Percentiles rank a stretch among this genome's conserved stretches.
phyloP scores from a whole-genome alignment of 2,113 vertebrate species.

The Serranochromis macrocephalus region DNA sequence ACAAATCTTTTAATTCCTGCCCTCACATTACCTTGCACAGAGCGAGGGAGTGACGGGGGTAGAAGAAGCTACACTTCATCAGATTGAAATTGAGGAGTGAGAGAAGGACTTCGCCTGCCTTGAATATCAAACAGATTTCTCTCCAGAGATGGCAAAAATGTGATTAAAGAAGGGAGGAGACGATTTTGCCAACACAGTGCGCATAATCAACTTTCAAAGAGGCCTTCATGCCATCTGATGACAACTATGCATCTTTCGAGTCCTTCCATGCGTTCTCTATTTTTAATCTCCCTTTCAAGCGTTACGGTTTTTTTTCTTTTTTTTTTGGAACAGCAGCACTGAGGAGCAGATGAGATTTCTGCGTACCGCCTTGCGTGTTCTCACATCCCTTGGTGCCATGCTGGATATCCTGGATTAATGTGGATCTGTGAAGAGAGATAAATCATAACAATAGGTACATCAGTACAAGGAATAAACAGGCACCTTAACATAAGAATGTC shows the following conservation, averaged over 20 bases:
- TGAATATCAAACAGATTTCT: constrained; percentile 60
- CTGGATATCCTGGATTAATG: constrained; percentile 84
- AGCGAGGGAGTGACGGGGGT: neutral
- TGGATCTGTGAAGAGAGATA: constrained; percentile 55
- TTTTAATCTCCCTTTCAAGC: constrained; percentile 32
- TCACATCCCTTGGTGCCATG: constrained; percentile 82
- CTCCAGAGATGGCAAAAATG: constrained; percentile 51
- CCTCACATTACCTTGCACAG: neutral
- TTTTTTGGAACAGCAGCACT: neutral
- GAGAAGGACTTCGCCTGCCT: constrained; percentile 40
- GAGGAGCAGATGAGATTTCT: neutral
- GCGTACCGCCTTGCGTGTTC: constrained; percentile 68
- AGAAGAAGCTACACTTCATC: constrained; percentile 25
- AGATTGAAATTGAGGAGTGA: constrained; percentile 29
- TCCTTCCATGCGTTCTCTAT: neutral
- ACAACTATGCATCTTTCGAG: constrained; percentile 28
- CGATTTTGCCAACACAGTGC: constrained; percentile 33
- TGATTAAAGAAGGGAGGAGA: constrained; percentile 57
- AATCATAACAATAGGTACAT: neutral
- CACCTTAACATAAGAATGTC: neutral
- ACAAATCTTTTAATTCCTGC: neutral
- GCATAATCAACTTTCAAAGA: constrained; percentile 58
- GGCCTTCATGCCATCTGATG: constrained; percentile 21
- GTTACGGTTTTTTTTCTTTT: neutral
- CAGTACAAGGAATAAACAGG: neutral